phyloP scores from a whole-genome alignment of 1,140 invertebrate genomes.

The Metaphire vulgaris region DNA sequence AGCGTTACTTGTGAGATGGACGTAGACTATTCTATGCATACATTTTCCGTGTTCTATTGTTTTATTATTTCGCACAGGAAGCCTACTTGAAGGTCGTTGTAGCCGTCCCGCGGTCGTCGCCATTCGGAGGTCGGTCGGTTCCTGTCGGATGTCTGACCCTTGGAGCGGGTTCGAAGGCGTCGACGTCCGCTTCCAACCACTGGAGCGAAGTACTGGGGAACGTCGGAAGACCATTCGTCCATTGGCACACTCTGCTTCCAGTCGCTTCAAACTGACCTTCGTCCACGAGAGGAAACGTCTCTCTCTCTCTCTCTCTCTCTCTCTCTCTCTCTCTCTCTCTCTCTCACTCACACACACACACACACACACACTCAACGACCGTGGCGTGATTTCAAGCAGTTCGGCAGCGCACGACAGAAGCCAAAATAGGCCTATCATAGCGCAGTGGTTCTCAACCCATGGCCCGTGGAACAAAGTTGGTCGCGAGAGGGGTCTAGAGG shows the following conservation, averaged over 20 bases:
- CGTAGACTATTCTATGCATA: too few species aligned
- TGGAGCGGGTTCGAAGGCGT: background rate
- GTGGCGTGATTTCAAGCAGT: too few species aligned
- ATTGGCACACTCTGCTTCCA: background rate
- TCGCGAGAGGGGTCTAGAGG: too few species aligned
- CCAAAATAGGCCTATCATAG: too few species aligned
- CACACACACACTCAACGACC: slow-evolving; percentile 24
- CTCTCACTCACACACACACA: slow-evolving; percentile 24
- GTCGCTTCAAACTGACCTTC: background rate
- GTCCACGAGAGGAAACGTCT: too few species aligned
- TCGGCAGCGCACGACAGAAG: too few species aligned
- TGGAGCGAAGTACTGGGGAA: background rate
- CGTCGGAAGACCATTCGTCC: background rate
- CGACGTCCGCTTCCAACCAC: background rate
- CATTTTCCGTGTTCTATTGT: too few species aligned
- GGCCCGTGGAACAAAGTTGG: too few species aligned
- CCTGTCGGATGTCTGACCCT: background rate
- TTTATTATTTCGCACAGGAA: background rate
- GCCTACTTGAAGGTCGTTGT: background rate
- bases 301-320: slow-evolving; percentile 20
- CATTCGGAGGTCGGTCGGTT: background rate
- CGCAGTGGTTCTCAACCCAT: too few species aligned
- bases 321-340: slow-evolving; percentile 25
- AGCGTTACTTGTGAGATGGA: too few species aligned
- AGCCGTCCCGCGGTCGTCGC: background rate